Conservation (phyloP, 2,888 invertebrate species). For the Tachina grossa region DNA sequence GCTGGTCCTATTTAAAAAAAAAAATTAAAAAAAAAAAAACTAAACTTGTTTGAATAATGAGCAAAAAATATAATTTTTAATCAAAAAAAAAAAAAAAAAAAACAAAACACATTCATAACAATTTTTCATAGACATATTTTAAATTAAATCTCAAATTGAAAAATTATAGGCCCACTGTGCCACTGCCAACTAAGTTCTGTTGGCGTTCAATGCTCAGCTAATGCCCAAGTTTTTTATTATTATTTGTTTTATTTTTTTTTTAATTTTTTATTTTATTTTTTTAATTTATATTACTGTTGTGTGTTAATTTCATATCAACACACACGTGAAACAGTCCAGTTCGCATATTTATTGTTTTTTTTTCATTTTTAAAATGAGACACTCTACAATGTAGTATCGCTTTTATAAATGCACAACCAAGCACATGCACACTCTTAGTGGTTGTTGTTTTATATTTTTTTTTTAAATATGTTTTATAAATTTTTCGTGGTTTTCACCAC, state of each 20-base stretch:
- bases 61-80: too few relatives aligned
- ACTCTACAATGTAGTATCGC: not conserved
- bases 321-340: conserved; percentile 68
- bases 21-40: too few relatives aligned
- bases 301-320: conserved; percentile 66
- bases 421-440: conserved; percentile 1
- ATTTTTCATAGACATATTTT: too few relatives aligned
- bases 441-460: conserved; percentile 44
- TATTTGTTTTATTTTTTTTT: not conserved
- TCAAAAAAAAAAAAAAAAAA: too few relatives aligned
- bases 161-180: conserved; percentile 39
- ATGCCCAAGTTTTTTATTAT: conserved; percentile 49
- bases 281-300: conserved; percentile 47
- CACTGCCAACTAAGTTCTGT: conserved; percentile 44
- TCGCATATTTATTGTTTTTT: conserved; percentile 37
- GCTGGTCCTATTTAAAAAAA: too few relatives aligned
- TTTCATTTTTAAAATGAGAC: not conserved
- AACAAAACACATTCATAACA: too few relatives aligned
- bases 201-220: conserved; percentile 55
- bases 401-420: not conserved
- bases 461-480: conserved; percentile 10
- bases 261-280: conserved; percentile 9
- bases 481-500: conserved; percentile 66
- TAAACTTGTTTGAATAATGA: too few relatives aligned
- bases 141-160: too few relatives aligned